Percentiles rank a stretch among this genome's conserved stretches.
These are phyloP conservation scores for Ophiodon elongatus DNA, from an alignment of 2,113 vertebrate genomes.

Conservation along the genomic window DNA sequence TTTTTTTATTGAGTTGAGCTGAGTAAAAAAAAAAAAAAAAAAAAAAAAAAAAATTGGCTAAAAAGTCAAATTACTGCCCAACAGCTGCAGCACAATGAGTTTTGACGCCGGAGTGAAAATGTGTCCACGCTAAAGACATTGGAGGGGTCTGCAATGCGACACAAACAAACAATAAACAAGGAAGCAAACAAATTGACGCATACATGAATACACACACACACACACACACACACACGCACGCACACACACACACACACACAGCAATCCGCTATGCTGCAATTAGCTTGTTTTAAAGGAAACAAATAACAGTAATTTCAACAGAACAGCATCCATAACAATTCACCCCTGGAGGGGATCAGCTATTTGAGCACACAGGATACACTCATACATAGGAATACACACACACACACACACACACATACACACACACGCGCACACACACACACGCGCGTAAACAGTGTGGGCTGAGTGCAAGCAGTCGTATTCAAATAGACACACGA, in stretches of 20 bases:
- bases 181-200: constrained; percentile 60
- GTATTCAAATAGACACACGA: constrained; percentile 41
- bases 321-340: constrained; percentile 80
- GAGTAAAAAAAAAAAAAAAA: neutral
- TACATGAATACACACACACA: constrained; percentile 15
- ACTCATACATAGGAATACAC: constrained; percentile 7
- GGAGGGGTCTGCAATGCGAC: constrained; percentile 66
- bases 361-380: constrained; percentile 61
- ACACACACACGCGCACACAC: constrained; percentile 12
- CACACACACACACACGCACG: constrained; percentile 14
- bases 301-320: constrained; percentile 83
- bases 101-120: constrained; percentile 67
- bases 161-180: constrained; percentile 80
- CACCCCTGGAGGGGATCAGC: constrained; percentile 78
- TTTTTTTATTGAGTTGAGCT: constrained; percentile 26
- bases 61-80: constrained; percentile 62
- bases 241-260: neutral
- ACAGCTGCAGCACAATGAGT: constrained; percentile 71
- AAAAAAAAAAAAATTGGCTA: constrained; percentile 19
- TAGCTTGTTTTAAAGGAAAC: constrained; percentile 84
- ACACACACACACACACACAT: constrained; percentile 6
- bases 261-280: constrained; percentile 73
- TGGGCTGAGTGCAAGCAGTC: constrained; percentile 26
- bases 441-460: constrained; percentile 23
- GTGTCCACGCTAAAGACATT: constrained; percentile 76